Conservation (phyloP, 2,888 invertebrate genomes). For the Latrodectus hesperus region DNA sequence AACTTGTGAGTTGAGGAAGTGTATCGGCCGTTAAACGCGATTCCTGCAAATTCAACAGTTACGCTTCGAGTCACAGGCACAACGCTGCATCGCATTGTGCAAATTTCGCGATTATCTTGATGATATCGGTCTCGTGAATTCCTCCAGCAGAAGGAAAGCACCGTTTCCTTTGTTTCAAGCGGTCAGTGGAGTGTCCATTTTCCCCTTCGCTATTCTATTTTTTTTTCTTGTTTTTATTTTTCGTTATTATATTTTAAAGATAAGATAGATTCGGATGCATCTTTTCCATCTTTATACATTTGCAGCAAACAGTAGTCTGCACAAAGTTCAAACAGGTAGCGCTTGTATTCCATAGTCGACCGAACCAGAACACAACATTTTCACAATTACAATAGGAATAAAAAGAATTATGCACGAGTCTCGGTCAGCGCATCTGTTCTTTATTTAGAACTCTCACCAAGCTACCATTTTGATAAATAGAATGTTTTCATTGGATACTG, state of each 20-base stretch:
- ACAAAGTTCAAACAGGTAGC: background rate
- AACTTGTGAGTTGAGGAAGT: slow-evolving; percentile 54
- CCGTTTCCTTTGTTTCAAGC: slow-evolving; percentile 49
- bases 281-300: background rate
- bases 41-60: slow-evolving; percentile 46
- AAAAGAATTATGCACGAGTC: background rate
- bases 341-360: background rate
- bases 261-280: background rate
- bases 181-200: slow-evolving; percentile 48
- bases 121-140: slow-evolving; percentile 43
- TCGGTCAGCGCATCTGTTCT: slow-evolving; percentile 3
- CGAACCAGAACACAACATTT: background rate
- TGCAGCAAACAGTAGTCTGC: background rate
- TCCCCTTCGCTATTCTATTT: background rate
- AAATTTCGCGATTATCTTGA: slow-evolving; percentile 34
- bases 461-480: too few relatives aligned
- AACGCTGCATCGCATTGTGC: slow-evolving; percentile 28
- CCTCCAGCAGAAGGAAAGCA: slow-evolving; percentile 24
- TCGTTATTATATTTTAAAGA: background rate
- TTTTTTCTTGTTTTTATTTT: background rate
- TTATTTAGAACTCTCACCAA: background rate
- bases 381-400: background rate
- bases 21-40: slow-evolving; percentile 45
- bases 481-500: too few relatives aligned
- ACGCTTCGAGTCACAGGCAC: slow-evolving; percentile 60